phyloP scores from a whole-genome alignment of 1,140 invertebrate genomes.

The Pectinophora gossypiella region DNA sequence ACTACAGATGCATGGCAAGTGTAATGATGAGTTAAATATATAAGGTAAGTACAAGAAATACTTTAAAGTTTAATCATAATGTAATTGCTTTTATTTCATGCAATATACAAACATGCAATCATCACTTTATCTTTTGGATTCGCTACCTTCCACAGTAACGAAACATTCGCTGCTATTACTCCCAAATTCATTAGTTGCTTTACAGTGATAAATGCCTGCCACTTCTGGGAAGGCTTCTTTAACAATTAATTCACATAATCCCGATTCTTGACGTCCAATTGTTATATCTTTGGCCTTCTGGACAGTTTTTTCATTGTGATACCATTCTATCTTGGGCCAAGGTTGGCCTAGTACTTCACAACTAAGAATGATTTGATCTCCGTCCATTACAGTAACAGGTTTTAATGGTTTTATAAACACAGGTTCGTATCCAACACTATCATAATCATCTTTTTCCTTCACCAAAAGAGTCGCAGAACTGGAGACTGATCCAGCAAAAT shows the following conservation, averaged over 20 bases:
- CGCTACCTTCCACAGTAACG: slow-evolving; percentile 88
- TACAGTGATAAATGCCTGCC: slow-evolving; percentile 90
- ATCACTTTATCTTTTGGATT: slow-evolving; percentile 20
- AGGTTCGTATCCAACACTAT: slow-evolving; percentile 80
- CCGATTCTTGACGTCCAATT: slow-evolving; percentile 84
- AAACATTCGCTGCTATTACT: slow-evolving; percentile 87
- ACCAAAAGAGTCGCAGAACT: slow-evolving; percentile 87
- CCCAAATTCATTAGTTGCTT: slow-evolving; percentile 90
- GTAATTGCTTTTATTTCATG: too few relatives aligned
- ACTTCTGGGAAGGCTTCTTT: slow-evolving; percentile 96
- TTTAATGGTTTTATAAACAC: slow-evolving; percentile 83
- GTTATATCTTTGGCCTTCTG: slow-evolving; percentile 87
- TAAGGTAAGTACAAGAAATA: background rate
- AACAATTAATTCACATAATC: slow-evolving; percentile 89
- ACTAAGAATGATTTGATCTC: slow-evolving; percentile 88
- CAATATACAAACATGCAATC: slow-evolving; percentile 33
- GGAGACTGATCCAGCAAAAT: slow-evolving; percentile 89
- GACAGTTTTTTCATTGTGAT: slow-evolving; percentile 83
- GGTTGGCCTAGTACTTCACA: slow-evolving; percentile 88
- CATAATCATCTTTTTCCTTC: slow-evolving; percentile 78
- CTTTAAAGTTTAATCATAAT: background rate
- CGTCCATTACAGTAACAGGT: slow-evolving; percentile 92
- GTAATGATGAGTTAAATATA: slow-evolving; percentile 8
- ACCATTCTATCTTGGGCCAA: slow-evolving; percentile 89
- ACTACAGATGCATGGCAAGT: slow-evolving; percentile 58